Base-by-base conservation (phyloP, 2,888 invertebrate species). In the Drosophila monieri region DNA sequence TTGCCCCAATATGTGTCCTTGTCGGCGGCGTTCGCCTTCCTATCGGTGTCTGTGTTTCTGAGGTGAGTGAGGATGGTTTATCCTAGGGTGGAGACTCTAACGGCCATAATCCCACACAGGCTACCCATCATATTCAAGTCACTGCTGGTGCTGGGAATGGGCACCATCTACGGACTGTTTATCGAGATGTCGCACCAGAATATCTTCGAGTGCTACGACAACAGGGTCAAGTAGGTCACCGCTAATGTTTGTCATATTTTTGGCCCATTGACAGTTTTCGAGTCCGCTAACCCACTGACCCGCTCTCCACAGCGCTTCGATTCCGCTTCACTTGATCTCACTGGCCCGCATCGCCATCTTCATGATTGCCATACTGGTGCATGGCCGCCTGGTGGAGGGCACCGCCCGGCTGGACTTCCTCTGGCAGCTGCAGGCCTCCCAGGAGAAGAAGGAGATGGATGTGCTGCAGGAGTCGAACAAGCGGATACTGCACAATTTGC, bases 391-490 rank as follows among this genome's bases (percentile, higher is more conserved):
- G 80, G 94, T 97, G 86, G 97, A 98, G 92, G 98, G 97, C 97
- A 97, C 97, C 49, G 96, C 97, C 18, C 93, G 97, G 27, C 92
- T 96, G 47, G 96, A 96, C 92, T 96, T 96, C 90, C 92, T 96
- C 25, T 96, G 96, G 96, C 96, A 96, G 90, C 93, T 95, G 74
- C 95, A 97, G 93, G 97, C 97, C 3, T 94, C 96, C 54, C 97
- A 97, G 89, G 97, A 98, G 92, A 97, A 97, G 91, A 94, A 95
- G 55, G 97, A 97, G 91, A 97, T 98, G 97, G 96, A 96, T 81
- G 96, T 97, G n/a, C 91, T 98, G 72, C 97, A 96, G 93, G 95
- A 96, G 93, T 97, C 96, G 77, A 98, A 97, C 91, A 94, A 95
- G 91, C 93, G 97, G 88, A 97, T 98, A 87, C 92, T 98, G 58